Conservation (phyloP, 2,797 vertebrate genomes). For the Novumbra hubbsi region DNA sequence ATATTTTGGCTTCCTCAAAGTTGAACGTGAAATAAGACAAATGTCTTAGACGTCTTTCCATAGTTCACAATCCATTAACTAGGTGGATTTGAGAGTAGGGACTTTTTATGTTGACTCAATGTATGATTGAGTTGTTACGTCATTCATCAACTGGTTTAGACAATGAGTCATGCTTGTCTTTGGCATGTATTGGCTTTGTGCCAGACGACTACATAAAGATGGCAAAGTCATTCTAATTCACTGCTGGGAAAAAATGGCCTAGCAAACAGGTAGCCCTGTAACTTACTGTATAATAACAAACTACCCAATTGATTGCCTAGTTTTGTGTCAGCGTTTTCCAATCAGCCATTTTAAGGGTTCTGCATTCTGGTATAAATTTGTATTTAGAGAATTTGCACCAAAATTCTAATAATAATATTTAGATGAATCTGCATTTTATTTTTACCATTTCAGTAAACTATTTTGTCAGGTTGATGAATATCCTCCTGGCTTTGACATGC, state of each 20-base stretch:
- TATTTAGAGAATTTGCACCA: not conserved
- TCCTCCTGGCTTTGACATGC: not conserved
- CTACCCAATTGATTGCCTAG: not conserved
- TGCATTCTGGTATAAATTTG: not conserved
- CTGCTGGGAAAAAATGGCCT: not conserved
- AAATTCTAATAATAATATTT: not conserved
- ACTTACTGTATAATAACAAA: not conserved
- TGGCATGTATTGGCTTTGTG: not conserved
- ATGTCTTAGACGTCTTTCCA: slow-evolving; percentile 21
- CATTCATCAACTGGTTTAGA: slow-evolving; percentile 55
- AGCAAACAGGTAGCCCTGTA: too few relatives aligned
- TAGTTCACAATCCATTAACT: not conserved
- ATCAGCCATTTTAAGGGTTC: not conserved
- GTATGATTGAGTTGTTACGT: slow-evolving; percentile 34
- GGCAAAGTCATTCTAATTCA: not conserved
- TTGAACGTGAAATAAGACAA: slow-evolving; percentile 50
- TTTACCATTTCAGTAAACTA: not conserved
- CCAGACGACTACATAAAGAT: not conserved
- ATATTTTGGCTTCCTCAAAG: slow-evolving; percentile 36
- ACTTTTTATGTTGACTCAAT: slow-evolving; percentile 7
- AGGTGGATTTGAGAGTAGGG: slow-evolving; percentile 16
- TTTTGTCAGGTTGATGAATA: not conserved
- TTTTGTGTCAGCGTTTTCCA: not conserved
- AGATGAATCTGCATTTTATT: not conserved
- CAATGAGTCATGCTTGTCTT: slow-evolving; percentile 24